Evolutionary conservation across 1,140 invertebrate genomes (phyloP), one percentile per base, ranked within the genome.

Genomic region (Micrasema minimum): DNA sequence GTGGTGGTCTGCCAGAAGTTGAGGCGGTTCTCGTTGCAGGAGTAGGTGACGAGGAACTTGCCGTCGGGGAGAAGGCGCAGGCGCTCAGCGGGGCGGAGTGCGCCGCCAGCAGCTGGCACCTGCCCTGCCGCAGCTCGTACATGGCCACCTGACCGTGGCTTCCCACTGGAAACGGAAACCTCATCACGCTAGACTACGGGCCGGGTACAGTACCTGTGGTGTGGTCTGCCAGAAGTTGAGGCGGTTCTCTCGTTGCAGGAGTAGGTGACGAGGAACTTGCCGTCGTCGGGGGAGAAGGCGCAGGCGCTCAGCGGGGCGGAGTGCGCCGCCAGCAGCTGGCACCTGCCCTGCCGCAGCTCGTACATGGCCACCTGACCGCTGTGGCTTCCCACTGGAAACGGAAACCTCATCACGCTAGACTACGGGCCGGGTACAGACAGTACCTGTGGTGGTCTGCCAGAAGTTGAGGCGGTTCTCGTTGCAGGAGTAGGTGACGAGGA

Each of bases 141-240:
- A 99, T 89, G 9, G 96, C 96, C 51, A 99, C 83, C 75, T 92
- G 90, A 1, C 98, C 98, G 79, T 93, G 94, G 35, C 96, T 91
- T 53, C 98, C 98, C 38, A 99, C 97, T 81, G 78, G 26, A 7
- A 31, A 31, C 26, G 7, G 7, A 31, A 31, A 31, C 26, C 26
- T n/a, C n/a, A n/a, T n/a, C n/a, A n/a, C n/a, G n/a, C n/a, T n/a
- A n/a, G n/a, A n/a, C n/a, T n/a, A n/a, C n/a, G n/a, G n/a, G n/a
- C n/a, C n/a, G n/a, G n/a, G n/a, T n/a, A n/a, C n/a, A n/a, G n/a
- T 76, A 86, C 89, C 90, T 16, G 87, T 88, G 73, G 89, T 90
- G n/a, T n/a, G 77, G 96, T 97, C 90, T 99, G 97, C 97, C 97
- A 99, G 83, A 99, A 99, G 69, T 92, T 96, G 26, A 99, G 88